Percentiles rank a stretch among this genome's conserved stretches.
Conservation (phyloP, 2,888 invertebrate genomes). For the Agriotes lineatus region DNA sequence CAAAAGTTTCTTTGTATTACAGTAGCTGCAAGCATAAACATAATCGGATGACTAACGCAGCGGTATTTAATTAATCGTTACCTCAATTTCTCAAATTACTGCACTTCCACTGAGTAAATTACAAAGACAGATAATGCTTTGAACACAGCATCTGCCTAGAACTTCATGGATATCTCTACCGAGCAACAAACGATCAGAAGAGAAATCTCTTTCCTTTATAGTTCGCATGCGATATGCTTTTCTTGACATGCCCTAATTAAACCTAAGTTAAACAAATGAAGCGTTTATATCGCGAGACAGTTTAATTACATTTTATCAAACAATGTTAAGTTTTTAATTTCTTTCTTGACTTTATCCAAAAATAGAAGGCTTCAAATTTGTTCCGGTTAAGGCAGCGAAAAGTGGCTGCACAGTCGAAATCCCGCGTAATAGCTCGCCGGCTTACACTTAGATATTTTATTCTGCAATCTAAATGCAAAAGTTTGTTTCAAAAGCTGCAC, state of each 20-base stretch:
- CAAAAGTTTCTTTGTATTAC: neutral
- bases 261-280: conserved; percentile 55
- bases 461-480: conserved; percentile 33
- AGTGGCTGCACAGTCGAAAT: conserved; percentile 4
- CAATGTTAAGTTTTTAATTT: conserved; percentile 44
- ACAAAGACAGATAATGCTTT: conserved; percentile 40
- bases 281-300: conserved; percentile 52
- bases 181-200: conserved; percentile 38
- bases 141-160: conserved; percentile 32
- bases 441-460: conserved; percentile 27
- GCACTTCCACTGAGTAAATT: conserved; percentile 38
- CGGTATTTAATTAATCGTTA: conserved; percentile 43
- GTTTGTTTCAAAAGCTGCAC: conserved; percentile 32
- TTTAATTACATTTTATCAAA: conserved; percentile 53
- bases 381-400: conserved; percentile 15
- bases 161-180: conserved; percentile 28
- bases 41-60: conserved; percentile 35
- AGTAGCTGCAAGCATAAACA: conserved; percentile 14
- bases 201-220: conserved; percentile 41
- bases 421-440: conserved; percentile 21
- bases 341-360: conserved; percentile 33
- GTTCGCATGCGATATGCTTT: conserved; percentile 44
- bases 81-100: conserved; percentile 40
- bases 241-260: conserved; percentile 54
- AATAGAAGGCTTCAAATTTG: conserved; percentile 28